Evolutionary conservation across 1,140 invertebrate genomes (phyloP), one percentile per base, ranked within the genome.

Genomic region (Anastrepha ludens): DNA sequence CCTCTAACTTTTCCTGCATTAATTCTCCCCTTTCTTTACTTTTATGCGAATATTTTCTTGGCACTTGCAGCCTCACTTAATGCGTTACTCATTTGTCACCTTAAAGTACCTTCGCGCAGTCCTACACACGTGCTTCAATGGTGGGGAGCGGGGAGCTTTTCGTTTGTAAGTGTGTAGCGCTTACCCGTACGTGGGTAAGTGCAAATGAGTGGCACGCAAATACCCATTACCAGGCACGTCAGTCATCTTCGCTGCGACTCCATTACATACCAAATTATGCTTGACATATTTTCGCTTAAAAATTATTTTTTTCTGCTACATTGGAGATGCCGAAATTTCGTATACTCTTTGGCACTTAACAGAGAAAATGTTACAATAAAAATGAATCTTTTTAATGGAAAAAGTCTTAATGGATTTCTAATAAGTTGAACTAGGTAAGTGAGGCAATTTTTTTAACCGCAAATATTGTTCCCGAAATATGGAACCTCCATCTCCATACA

Each of bases 211-310:
- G 41, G 15, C 41, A n/a, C 44, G 67, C 44, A 17, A 74, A 74
- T 44, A 13, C 67, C 74, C 47, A 55, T 81, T 81, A 81, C 17
- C 74, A 17, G 47, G 6, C n/a, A 9, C 6, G 44, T 81, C 47
- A 50, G 44, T 81, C 44, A 81, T 81, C 20, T 81, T 13, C 55
- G 17, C 47, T 55, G 50, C 74, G 3, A 17, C 74, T 81, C 29
- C 47, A 81, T 81, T 55, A 41, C 74, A 55, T 81, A 47, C 74
- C 47, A 81, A 81, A 81, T 81, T 81, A 81, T 81, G 74, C 74
- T 50, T 81, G 74, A 81, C 74, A 81, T 81, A 55, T 81, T 81
- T 55, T n/a, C 74, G 47, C 74, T 81, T 81, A 58, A 81, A 6
- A n/a, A 47, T 9, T 9, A 9, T 15, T 55, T 81, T 81, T 81